Base-by-base conservation (phyloP, 2,888 invertebrate genomes). In the Hylaea fasciaria region DNA sequence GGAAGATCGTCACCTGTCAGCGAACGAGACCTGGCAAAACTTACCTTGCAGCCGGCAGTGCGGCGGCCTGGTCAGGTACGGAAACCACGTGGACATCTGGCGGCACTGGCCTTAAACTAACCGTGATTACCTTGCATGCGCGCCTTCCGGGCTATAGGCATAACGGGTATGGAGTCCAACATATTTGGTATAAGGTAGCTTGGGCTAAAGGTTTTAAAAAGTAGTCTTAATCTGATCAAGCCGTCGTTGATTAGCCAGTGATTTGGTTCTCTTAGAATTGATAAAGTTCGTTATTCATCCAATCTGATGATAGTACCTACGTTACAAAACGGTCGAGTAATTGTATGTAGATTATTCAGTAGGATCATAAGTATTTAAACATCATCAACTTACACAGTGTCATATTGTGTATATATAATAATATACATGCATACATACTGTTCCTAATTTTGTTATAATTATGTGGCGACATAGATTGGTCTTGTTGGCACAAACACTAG, bases 31-130 rank as follows among this genome's bases (percentile, higher is more conserved):
- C 68, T 80, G 86, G 82, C 86, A 88, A 71, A 86, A 87, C 64
- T 62, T 86, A 22, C 87, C 87, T 0, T 87, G 89, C 77, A 86
- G 81, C 71, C 77, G 90, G 11, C 90, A 91, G 62, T 90, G 90
- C 64, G 80, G 91, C 40, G 91, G 90, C 35, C 81, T 91, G 64
- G 91, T 92, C 85, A 92, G 92, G 92, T 92, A 91, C 74, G 82
- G 79, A 58, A 68, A 71, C 52, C 81, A 81, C 56, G 69, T 77
- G 59, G 78, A 87, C 52, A 67, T 74, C 50, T 72, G 78, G 62
- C 76, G 71, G 29, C 85, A 81, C 71, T 90, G 90, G 90, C 90
- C 89, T 29, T 89, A 67, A 22, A 82, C 72, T 79, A 80, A 83
- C 46, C 41, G 9, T 47, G 52, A 68, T 69, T 65, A 72, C 69